Evolutionary conservation across 2,888 invertebrate species (phyloP).

Genomic region (Cyrtodaria siliqua): DNA sequence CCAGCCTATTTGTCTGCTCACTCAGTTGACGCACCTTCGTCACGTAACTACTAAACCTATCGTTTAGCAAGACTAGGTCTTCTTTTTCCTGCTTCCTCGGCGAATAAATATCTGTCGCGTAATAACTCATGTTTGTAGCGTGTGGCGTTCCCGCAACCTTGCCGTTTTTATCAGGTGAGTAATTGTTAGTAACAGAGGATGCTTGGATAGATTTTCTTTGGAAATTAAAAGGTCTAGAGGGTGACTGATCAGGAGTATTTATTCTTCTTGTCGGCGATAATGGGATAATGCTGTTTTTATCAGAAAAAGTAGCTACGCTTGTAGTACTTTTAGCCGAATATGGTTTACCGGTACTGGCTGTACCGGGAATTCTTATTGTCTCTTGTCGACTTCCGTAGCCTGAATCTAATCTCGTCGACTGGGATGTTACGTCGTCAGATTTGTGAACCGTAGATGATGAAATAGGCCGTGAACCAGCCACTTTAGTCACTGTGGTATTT

Average conservation of each 20-base stretch:
- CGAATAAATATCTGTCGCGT: slow-evolving; percentile 48
- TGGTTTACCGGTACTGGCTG: slow-evolving; percentile 33
- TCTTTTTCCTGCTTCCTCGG: slow-evolving; percentile 74
- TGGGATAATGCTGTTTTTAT: too few species aligned
- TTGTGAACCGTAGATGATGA: background rate
- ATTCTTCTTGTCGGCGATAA: background rate
- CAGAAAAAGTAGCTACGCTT: slow-evolving; percentile 1
- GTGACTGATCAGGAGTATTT: slow-evolving; percentile 5
- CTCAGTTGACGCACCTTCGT: slow-evolving; percentile 74
- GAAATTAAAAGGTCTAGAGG: background rate
- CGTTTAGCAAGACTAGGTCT: slow-evolving; percentile 79
- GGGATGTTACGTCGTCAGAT: background rate
- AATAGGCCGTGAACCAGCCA: background rate
- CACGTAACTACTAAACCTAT: slow-evolving; percentile 76
- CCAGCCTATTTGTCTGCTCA: slow-evolving; percentile 74
- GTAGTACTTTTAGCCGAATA: slow-evolving; percentile 33
- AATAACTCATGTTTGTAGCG: slow-evolving; percentile 55
- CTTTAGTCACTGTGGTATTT: background rate
- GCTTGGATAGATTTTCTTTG: background rate
- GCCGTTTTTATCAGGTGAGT: background rate
- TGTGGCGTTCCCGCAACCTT: slow-evolving; percentile 10
- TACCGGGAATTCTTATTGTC: slow-evolving; percentile 46
- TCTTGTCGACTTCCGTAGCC: slow-evolving; percentile 64
- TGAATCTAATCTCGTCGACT: slow-evolving; percentile 50
- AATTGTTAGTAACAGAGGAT: too few species aligned